Conservation (phyloP, 1,140 invertebrate genomes). For the Tenebrio molitor region DNA sequence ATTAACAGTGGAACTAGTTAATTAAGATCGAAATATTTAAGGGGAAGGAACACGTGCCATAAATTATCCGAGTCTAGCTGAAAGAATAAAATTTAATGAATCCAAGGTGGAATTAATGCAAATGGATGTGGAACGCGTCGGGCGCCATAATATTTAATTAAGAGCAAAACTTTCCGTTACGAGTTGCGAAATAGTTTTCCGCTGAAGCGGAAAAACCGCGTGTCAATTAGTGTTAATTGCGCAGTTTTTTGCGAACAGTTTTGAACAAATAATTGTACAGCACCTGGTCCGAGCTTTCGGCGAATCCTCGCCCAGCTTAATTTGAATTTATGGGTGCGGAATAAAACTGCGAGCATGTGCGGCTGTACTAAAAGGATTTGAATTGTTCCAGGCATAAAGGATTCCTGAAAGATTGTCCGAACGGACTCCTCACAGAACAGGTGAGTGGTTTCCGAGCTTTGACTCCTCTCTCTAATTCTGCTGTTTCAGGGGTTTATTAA, state of each 20-base stretch:
- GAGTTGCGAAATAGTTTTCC: too few species aligned
- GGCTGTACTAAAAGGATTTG: background rate
- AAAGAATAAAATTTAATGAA: background rate
- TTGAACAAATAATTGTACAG: too few species aligned
- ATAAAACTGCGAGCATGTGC: background rate
- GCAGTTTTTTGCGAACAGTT: too few species aligned
- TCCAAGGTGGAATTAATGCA: too few species aligned
- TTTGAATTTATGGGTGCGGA: background rate
- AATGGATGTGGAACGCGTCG: too few species aligned
- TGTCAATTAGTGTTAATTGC: too few species aligned
- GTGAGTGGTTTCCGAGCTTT: slow-evolving; percentile 69
- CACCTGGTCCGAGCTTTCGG: too few species aligned
- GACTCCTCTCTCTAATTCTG: slow-evolving; percentile 17
- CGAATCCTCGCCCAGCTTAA: too few species aligned
- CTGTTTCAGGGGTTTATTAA: slow-evolving; percentile 94
- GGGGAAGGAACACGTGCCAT: slow-evolving; percentile 2
- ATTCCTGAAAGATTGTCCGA: slow-evolving; percentile 94
- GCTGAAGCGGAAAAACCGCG: too few species aligned
- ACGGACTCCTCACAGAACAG: slow-evolving; percentile 92
- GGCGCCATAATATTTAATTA: too few species aligned
- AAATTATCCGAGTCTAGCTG: slow-evolving; percentile 3
- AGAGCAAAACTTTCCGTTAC: too few species aligned
- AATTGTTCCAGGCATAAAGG: slow-evolving; percentile 88
- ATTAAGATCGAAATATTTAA: slow-evolving; percentile 3
- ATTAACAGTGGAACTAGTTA: slow-evolving; percentile 14